Conservation (phyloP, 2,797 vertebrate species). For the Mastacembelus armatus region DNA sequence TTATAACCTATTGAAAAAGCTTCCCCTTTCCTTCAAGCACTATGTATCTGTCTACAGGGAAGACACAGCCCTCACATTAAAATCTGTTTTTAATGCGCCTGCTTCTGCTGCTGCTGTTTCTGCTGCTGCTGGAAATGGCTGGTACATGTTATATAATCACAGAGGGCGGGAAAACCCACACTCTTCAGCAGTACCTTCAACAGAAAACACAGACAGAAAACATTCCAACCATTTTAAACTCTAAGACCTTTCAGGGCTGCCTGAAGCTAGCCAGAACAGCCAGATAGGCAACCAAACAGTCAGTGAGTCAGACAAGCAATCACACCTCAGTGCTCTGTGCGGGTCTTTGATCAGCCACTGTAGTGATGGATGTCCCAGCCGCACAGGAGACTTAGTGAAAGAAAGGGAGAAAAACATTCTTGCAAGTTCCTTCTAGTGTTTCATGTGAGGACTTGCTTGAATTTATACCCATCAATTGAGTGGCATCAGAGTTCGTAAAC, state of each 20-base stretch:
- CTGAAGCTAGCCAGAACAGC: conserved; percentile 40
- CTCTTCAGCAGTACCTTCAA: conserved; percentile 78
- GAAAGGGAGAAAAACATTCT: conserved; percentile 41
- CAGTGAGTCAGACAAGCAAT: conserved; percentile 45
- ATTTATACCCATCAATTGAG: conserved; percentile 32
- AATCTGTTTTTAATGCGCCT: conserved; percentile 83
- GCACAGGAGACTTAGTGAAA: conserved; percentile 21
- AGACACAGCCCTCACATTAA: conserved; percentile 66
- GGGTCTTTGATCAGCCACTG: conserved; percentile 64
- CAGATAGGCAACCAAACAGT: conserved; percentile 12
- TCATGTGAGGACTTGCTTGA: conserved; percentile 65
- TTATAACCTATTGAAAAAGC: conserved; percentile 32
- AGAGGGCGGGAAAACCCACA: conserved; percentile 85
- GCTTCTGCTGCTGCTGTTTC: conserved; percentile 46
- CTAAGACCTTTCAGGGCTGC: conserved; percentile 41
- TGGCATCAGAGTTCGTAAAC: conserved; percentile 13
- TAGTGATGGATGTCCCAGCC: conserved; percentile 34
- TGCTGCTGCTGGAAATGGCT: conserved; percentile 79
- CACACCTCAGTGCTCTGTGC: conserved; percentile 61
- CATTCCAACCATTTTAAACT: conserved; percentile 79
- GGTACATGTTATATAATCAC: conserved; percentile 86
- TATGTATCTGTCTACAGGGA: conserved; percentile 62
- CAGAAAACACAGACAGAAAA: conserved; percentile 75
- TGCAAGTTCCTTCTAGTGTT: conserved; percentile 43
- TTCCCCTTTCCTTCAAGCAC: conserved; percentile 36